These are phyloP conservation scores for Actinemys pallida DNA, from an alignment of 2,113 vertebrate species.

Conservation along the genomic window DNA sequence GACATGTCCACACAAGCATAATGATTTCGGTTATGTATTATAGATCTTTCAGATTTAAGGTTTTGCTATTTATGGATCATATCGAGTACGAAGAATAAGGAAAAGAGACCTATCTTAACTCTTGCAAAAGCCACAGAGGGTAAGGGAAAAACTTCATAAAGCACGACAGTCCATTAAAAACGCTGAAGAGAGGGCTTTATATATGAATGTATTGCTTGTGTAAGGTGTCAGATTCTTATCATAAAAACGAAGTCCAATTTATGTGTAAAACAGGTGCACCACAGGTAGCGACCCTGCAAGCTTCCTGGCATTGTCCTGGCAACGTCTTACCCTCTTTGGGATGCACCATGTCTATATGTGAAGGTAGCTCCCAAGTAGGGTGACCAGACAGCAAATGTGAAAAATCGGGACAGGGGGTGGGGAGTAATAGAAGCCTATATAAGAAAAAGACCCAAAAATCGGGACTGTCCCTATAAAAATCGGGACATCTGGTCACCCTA, in stretches of 20 bases:
- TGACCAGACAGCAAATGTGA: too few species aligned
- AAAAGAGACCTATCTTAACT: not conserved
- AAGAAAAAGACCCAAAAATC: too few species aligned
- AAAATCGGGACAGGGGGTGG: too few species aligned
- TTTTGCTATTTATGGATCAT: not conserved
- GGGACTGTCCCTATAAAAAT: too few species aligned
- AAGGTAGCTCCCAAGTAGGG: not conserved
- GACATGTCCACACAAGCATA: not conserved
- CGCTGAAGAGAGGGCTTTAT: not conserved
- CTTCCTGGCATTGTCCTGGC: not conserved
- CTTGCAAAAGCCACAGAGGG: not conserved
- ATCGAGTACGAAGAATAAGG: accelerated
- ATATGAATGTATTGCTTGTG: not conserved
- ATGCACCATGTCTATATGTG: not conserved
- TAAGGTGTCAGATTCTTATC: not conserved
- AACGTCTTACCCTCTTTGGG: not conserved
- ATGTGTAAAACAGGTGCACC: not conserved
- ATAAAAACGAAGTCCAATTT: not conserved
- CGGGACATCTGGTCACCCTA: too few species aligned
- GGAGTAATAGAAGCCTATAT: too few species aligned
- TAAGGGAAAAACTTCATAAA: not conserved
- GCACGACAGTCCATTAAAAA: not conserved
- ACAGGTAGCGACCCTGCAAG: not conserved
- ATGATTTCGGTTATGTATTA: not conserved
- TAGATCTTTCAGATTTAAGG: accelerated